Conservation (phyloP, 2,113 vertebrate species). For the Elaphurus davidianus region DNA sequence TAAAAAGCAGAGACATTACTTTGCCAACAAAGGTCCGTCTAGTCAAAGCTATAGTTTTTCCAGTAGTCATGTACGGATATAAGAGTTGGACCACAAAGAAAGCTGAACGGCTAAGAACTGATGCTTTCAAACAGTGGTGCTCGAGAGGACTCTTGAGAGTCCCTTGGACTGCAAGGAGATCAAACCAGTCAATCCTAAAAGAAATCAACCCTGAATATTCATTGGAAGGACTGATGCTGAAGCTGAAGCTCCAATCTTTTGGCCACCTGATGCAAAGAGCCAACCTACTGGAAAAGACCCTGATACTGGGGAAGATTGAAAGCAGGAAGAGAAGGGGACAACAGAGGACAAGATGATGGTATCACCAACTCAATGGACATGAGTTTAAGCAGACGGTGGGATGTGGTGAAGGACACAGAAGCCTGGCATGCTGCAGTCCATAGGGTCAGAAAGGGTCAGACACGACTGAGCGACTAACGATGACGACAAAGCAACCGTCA, state of each 20-base stretch:
- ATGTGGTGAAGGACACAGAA: background rate
- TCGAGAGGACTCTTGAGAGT: background rate
- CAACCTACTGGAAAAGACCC: background rate
- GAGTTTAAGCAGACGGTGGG: background rate
- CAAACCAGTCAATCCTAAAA: background rate
- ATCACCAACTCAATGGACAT: background rate
- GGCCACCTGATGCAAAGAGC: background rate
- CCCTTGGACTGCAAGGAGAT: background rate
- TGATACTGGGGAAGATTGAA: background rate
- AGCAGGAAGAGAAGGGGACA: background rate
- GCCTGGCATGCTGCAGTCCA: background rate
- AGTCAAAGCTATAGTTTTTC: background rate
- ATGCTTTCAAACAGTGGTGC: background rate
- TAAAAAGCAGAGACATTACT: background rate
- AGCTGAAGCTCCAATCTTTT: background rate
- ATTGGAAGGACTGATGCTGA: background rate
- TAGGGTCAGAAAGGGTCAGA: background rate
- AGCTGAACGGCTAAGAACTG: background rate
- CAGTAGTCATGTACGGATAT: background rate
- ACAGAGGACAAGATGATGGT: background rate
- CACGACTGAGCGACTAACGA: background rate
- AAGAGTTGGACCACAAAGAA: background rate
- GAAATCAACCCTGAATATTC: background rate
- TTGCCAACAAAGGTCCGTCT: background rate
- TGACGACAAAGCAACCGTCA: background rate